Base-by-base conservation (phyloP, 2,888 invertebrate genomes). In the Nomada ferruginata region DNA sequence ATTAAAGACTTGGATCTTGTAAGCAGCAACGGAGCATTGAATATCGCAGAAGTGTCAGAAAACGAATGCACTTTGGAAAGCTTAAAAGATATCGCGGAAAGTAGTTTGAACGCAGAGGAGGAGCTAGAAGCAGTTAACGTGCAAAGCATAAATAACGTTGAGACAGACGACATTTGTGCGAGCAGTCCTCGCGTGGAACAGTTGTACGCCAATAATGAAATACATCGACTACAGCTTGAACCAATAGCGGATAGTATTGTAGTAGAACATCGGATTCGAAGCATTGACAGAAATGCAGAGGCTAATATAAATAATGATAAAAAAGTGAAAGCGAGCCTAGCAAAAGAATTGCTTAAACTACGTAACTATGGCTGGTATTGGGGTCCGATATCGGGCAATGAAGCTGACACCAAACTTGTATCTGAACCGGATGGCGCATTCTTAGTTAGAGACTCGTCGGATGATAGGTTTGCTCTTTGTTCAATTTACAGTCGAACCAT, bases 381-480 rank as follows among this genome's bases (percentile, higher is more conserved):
- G 97, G 97, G 97, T 20, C 96, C 97, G 70, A 95, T 97, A 86
- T 95, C 96, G 0, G 95, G 96, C 84, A 95, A 95, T 53, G 96
- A 97, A 91, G 97, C 97, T 0, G 97, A 97, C 91, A 95, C 95
- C 74, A 96, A 96, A 90, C 94, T 97, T 47, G 93, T 94, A 66
- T 95, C 95, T 81, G 96, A 96, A 91, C 96, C 96, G 10, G 97
- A 97, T 89, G 97, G 97, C 52, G 95, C 97, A 18, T 97, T 97
- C 93, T 94, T 97, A 79, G 96, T 97, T 7, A 94, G 97, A n/a
- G 97, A 97, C 92, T 97, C 97, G 3, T 96, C 96, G 26, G 96
- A 96, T 42, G 89, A 89, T 53, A 90, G 90, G 92, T 92, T 64
- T 2, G 60, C 72, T 64, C 50, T 61, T 44, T 9, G 20, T n/a